Percentiles rank a stretch among this genome's conserved stretches.
Conservation (phyloP, 1,140 invertebrate species). For the Ceratina calcarata region DNA sequence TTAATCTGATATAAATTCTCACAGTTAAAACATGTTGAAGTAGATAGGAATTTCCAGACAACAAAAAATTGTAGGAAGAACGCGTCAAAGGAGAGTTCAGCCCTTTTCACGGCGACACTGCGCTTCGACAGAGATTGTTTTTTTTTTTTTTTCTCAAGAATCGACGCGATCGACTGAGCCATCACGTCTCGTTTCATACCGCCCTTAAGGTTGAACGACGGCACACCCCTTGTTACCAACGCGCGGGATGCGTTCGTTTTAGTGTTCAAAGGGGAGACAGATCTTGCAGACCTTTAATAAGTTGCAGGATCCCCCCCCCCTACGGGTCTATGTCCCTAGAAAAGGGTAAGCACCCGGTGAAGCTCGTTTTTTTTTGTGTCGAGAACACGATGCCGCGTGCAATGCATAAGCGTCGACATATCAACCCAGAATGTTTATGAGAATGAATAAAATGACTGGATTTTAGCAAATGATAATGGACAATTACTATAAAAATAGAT, state of each 20-base stretch:
- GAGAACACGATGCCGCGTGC: background rate
- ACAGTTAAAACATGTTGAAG: no score
- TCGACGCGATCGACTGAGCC: conserved; percentile 39
- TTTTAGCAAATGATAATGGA: no score
- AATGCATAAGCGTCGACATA: background rate
- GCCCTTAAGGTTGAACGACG: conserved; percentile 50
- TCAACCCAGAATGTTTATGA: no score
- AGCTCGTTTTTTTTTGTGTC: background rate
- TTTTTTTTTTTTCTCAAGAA: conserved; percentile 44
- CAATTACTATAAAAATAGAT: no score
- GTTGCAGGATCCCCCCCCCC: conserved; percentile 33
- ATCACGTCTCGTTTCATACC: conserved; percentile 56
- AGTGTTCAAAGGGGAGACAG: conserved; percentile 54
- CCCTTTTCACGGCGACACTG: background rate
- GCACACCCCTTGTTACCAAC: conserved; percentile 47
- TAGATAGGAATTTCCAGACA: no score
- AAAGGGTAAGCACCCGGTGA: conserved; percentile 36
- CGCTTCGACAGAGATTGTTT: conserved; percentile 9
- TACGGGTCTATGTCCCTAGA: conserved; percentile 25
- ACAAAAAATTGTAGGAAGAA: background rate
- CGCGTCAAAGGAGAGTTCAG: background rate
- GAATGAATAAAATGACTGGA: no score
- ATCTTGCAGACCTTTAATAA: conserved; percentile 55
- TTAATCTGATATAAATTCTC: no score
- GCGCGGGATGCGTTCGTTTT: conserved; percentile 50